Percentiles rank a stretch among this genome's conserved stretches.
Evolutionary conservation across 2,797 vertebrate genomes (phyloP).

Genomic region (Meriones psammophilus): DNA sequence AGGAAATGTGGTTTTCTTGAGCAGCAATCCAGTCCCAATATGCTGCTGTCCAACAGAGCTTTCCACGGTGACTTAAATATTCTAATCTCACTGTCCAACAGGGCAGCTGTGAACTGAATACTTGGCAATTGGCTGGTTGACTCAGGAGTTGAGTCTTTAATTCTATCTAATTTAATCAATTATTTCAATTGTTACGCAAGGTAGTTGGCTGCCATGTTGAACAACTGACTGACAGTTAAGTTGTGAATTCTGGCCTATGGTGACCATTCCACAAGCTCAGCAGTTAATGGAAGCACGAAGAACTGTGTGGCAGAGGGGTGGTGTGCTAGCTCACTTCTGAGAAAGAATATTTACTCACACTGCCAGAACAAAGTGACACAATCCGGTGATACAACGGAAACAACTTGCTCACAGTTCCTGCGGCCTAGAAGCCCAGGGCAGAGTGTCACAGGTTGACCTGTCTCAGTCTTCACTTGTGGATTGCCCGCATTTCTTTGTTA

Average conservation of each 20-base stretch:
- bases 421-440: not conserved
- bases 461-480: not conserved
- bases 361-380: not conserved
- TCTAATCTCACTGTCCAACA: not conserved
- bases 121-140: not conserved
- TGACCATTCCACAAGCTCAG: not conserved
- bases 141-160: not conserved
- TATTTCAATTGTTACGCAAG: not conserved
- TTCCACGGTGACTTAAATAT: not conserved
- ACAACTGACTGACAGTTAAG: not conserved
- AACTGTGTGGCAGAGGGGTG: not conserved
- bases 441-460: not conserved
- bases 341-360: not conserved
- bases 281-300: not conserved
- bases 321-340: not conserved
- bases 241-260: not conserved
- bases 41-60: not conserved
- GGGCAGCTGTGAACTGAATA: not conserved
- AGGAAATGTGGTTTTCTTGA: not conserved
- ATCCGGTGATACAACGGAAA: not conserved
- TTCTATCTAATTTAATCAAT: constrained; percentile 32
- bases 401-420: not conserved
- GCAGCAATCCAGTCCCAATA: not conserved
- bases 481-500: not conserved
- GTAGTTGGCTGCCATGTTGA: not conserved